Conservation (phyloP, 2,797 vertebrate species). For the Brachyalestes nurse region DNA sequence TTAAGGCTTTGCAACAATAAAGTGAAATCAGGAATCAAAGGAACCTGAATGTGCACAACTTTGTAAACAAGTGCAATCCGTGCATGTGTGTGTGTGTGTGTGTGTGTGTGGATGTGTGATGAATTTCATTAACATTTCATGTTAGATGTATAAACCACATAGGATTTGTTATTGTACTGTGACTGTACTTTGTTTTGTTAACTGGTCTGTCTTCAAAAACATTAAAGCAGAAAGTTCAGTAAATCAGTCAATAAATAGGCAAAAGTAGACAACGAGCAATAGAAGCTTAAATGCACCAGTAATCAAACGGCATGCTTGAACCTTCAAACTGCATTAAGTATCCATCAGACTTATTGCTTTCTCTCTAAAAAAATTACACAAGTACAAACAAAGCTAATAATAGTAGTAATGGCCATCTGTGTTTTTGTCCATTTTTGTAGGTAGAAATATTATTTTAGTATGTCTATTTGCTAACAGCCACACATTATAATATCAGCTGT, state of each 20-base stretch:
- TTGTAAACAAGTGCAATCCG: background rate
- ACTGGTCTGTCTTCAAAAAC: background rate
- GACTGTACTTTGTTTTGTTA: background rate
- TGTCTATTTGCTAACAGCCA: background rate
- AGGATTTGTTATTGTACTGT: background rate
- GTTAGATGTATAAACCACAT: background rate
- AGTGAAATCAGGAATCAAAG: background rate
- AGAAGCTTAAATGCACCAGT: background rate
- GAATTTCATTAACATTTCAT: background rate
- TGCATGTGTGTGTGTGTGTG: background rate
- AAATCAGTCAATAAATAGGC: too few relatives aligned
- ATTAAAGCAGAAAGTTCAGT: background rate
- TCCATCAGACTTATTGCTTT: too few relatives aligned
- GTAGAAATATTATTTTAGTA: background rate
- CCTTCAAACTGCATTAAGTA: too few relatives aligned
- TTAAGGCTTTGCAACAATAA: background rate
- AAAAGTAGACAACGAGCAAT: too few relatives aligned
- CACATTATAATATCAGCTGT: too few relatives aligned
- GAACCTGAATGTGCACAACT: background rate
- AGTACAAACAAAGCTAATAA: background rate
- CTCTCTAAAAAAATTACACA: background rate
- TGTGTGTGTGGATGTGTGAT: background rate
- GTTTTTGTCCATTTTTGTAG: background rate
- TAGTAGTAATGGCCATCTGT: background rate
- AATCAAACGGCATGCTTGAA: too few relatives aligned